These are phyloP conservation scores for Paramormyrops kingsleyae DNA, from an alignment of 2,113 vertebrate genomes.

Conservation along the genomic window DNA sequence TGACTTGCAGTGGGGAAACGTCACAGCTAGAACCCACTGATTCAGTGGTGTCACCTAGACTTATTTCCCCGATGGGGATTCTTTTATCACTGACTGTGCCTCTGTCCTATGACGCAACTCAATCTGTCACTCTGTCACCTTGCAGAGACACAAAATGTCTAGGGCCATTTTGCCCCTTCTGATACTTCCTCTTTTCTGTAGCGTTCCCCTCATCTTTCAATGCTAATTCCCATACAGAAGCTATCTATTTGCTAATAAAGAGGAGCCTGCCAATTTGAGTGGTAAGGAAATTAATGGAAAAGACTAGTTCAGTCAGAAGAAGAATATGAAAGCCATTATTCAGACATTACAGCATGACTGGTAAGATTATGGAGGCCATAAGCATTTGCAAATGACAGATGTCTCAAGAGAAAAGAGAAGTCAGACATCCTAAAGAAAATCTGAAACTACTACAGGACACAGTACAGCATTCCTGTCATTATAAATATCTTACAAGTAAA, in stretches of 20 bases:
- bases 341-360: not conserved
- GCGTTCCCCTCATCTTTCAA: not conserved
- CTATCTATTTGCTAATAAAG: not conserved
- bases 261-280: not conserved
- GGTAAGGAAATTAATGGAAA: not conserved
- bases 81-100: not conserved
- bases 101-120: not conserved
- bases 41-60: not conserved
- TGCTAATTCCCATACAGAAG: not conserved
- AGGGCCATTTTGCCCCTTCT: not conserved
- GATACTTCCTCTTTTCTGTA: not conserved
- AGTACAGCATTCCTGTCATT: not conserved
- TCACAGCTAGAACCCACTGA: not conserved
- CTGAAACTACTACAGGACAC: not conserved
- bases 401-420: not conserved
- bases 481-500: not conserved
- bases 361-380: not conserved
- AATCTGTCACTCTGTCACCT: not conserved
- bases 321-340: not conserved
- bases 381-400: not conserved
- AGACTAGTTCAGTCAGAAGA: not conserved
- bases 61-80: not conserved
- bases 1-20: not conserved
- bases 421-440: not conserved
- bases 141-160: not conserved